Base-by-base conservation (phyloP, 2,797 vertebrate genomes). In the Babyrousa celebensis region DNA sequence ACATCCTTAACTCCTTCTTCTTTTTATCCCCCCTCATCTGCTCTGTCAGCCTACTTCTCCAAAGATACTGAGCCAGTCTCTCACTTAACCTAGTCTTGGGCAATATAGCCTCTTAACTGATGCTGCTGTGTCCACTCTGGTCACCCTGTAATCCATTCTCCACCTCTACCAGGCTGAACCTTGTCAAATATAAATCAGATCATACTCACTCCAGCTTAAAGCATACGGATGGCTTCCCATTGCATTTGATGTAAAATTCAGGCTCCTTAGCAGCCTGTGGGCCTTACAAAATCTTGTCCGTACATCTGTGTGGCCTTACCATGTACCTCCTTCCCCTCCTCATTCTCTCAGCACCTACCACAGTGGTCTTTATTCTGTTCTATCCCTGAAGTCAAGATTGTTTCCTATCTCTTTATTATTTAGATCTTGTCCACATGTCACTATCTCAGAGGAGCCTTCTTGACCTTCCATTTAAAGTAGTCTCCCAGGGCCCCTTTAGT, bases 391-490 rank as follows among this genome's bases (percentile, higher is more conserved):
- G 40, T 63, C 79, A 82, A n/a, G 75, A 36, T 85, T 36, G 79
- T 89, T 95, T 95, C 68, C 60, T 89, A 2, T 88, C 36, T 62
- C 25, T 52, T 85, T 80, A 4, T 85, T 32, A 68, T 85, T 75
- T 85, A 84, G 43, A 25, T 89, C 43, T 85, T 83, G 20, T 48
- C 96, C 70, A 78, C 5, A 9, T 72, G 10, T 87, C 65, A 32
- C 18, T 43, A 21, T 48, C 43, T 96, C 68, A 84, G n/a, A 85
- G 83, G 96, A 72, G n/a, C 77, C 40, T 85, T 74, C 17, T n/a
- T 17, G 32, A 21, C 10, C 9, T 15, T 11, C n/a, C 62, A 2
- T 87, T 79, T 82, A 29, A 36, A 36, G 36, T 36, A 36, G 21
- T 58, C 40, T 96, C 40, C 63, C 32, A 72, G 12, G 20, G 58